Base-by-base conservation (phyloP, 92 coral and sea anemone genomes). In the Porites rus region DNA sequence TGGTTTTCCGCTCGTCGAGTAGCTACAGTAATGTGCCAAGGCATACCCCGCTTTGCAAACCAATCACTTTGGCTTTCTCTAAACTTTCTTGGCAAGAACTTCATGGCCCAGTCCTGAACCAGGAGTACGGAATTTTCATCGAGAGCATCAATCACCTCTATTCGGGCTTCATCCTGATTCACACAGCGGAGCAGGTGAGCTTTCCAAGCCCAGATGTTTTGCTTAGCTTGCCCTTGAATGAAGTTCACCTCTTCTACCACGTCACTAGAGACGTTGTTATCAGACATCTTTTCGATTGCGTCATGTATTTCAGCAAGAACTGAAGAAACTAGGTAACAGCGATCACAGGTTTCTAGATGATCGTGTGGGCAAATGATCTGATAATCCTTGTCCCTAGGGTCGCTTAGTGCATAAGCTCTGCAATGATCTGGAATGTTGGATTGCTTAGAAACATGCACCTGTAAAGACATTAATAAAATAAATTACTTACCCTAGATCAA, bases 11-110 rank as follows among this genome's bases (percentile, higher is more conserved):
- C 70, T 51, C 85, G 72, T 71, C 88, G 72, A 62, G 73, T 74
- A 18, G 94, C 92, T 58, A 88, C 94, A 53, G 94, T 91, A n/a
- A 88, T 17, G 85, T 91, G 92, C 92, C 90, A 87, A 77, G 89
- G 68, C 54, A 87, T 81, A 12, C 91, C 93, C 52, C 93, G 84
- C 46, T 91, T 91, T 18, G 69, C 87, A 65, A 90, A 90, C 93
- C 90, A 90, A 46, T 92, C 95, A 71, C 66, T 79, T 76, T 93
- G 93, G 72, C 88, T 93, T 59, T 93, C 94, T 75, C 92, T 74
- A 52, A 22, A 84, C 19, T 74, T 84, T 28, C 83, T 76, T 7
- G 88, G 88, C 76, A 85, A 28, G 54, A 64, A 85, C 63, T 63
- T 85, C 82, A 75, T 85, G 53, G 88, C 88, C 75, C 88, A 85